Evolutionary conservation across 2,888 invertebrate species (phyloP).

Genomic region (Xanthia icteritia): DNA sequence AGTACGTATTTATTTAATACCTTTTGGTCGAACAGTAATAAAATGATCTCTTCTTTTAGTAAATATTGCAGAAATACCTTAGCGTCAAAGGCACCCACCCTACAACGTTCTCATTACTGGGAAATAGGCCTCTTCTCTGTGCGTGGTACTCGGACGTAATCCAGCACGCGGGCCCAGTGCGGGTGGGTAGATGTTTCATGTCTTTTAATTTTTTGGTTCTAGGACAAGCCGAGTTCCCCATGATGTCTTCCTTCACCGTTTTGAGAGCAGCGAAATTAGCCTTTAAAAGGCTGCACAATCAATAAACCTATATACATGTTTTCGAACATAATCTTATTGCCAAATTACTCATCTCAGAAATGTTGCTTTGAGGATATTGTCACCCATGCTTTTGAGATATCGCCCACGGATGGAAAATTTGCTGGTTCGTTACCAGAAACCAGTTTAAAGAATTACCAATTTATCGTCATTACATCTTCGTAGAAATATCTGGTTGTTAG

Average conservation of each 20-base stretch:
- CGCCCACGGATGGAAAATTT: not conserved
- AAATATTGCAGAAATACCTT: slow-evolving; percentile 2
- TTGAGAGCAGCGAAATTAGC: not conserved
- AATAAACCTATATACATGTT: not conserved
- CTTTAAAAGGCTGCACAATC: not conserved
- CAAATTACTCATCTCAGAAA: not conserved
- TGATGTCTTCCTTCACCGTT: not conserved
- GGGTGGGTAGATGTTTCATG: not conserved
- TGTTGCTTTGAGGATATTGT: not conserved
- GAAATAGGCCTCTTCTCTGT: not conserved
- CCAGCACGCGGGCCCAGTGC: not conserved
- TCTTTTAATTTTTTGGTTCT: not conserved
- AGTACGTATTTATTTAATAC: slow-evolving; percentile 45
- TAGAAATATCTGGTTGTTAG: not conserved
- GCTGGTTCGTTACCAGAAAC: not conserved
- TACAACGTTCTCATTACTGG: no score
- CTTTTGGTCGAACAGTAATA: slow-evolving; percentile 12
- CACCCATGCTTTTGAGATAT: not conserved
- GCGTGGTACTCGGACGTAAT: no score
- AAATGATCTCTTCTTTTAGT: slow-evolving; percentile 15
- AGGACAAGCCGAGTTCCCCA: not conserved
- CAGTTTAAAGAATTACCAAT: not conserved
- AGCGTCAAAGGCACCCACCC: not conserved
- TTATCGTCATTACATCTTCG: no score
- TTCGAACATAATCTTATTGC: slow-evolving; percentile 4